Conservation (phyloP, 2,888 invertebrate species). For the Chrysodeixis includens region DNA sequence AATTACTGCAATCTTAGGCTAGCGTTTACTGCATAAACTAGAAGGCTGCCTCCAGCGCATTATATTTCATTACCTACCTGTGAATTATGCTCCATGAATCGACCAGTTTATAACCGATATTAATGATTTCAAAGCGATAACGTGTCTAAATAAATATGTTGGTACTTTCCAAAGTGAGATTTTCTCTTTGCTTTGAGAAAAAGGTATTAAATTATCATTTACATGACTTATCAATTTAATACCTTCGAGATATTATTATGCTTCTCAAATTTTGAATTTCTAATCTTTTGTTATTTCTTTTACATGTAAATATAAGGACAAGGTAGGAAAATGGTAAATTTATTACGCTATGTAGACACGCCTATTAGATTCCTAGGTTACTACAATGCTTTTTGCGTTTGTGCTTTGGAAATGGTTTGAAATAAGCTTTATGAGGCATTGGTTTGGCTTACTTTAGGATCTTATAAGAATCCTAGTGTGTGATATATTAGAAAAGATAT, state of each 20-base stretch:
- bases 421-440: neutral
- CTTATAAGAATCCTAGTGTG: neutral
- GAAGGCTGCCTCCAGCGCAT: slow-evolving; percentile 21
- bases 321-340: slow-evolving; percentile 5
- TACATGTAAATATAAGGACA: slow-evolving; percentile 10
- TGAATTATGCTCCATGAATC: slow-evolving; percentile 40
- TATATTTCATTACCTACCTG: slow-evolving; percentile 35
- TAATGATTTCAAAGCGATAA: slow-evolving; percentile 37
- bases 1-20: neutral
- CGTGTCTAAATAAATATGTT: slow-evolving; percentile 46
- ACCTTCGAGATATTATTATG: slow-evolving; percentile 23
- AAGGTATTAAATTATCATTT: slow-evolving; percentile 51
- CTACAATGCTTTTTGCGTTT: slow-evolving; percentile 2
- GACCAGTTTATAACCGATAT: slow-evolving; percentile 45
- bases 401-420: neutral
- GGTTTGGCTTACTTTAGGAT: neutral
- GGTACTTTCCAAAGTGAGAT: slow-evolving; percentile 36
- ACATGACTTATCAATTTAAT: slow-evolving; percentile 21
- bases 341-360: slow-evolving; percentile 3
- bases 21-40: neutral
- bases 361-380: slow-evolving; percentile 2
- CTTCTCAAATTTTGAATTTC: slow-evolving; percentile 16
- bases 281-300: slow-evolving; percentile 16
- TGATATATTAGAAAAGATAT: neutral
- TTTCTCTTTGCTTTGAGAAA: slow-evolving; percentile 34